These are phyloP conservation scores for Zaprionus tsacasi DNA, from an alignment of 1,140 invertebrate genomes.

Conservation along the genomic window DNA sequence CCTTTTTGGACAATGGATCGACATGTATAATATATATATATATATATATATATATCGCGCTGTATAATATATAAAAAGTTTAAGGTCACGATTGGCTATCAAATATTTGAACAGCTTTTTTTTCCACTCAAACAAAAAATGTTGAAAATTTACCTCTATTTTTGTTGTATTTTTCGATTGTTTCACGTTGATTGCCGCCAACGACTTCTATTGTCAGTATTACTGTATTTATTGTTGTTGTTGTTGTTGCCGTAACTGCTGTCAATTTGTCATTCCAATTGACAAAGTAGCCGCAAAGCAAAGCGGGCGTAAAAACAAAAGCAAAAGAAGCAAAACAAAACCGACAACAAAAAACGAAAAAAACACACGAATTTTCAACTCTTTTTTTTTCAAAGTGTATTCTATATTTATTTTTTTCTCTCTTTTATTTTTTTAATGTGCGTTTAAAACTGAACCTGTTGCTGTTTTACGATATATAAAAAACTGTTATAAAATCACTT, in stretches of 20 bases:
- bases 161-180: constrained; percentile 46
- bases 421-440: constrained; percentile 21
- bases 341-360: constrained; percentile 6
- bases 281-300: constrained; percentile 41
- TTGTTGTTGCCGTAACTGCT: constrained; percentile 46
- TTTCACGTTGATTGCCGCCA: constrained; percentile 62
- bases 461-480: constrained; percentile 1
- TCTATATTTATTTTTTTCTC: constrained; percentile 7
- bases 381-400: constrained; percentile 7
- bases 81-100: constrained; percentile 60
- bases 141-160: constrained; percentile 60
- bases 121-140: constrained; percentile 36
- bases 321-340: constrained; percentile 15
- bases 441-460: constrained; percentile 45
- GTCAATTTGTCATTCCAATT: constrained; percentile 63
- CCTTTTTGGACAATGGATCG: constrained; percentile 46
- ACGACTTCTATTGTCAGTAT: constrained; percentile 49
- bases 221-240: constrained; percentile 22
- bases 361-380: not conserved
- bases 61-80: constrained; percentile 42
- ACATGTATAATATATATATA: constrained; percentile 25
- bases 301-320: constrained; percentile 12
- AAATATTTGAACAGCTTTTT: constrained; percentile 79
- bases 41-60: not conserved
- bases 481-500: constrained; percentile 35